Conservation (phyloP, 2,888 invertebrate genomes). For the Liodrosophila aerea region DNA sequence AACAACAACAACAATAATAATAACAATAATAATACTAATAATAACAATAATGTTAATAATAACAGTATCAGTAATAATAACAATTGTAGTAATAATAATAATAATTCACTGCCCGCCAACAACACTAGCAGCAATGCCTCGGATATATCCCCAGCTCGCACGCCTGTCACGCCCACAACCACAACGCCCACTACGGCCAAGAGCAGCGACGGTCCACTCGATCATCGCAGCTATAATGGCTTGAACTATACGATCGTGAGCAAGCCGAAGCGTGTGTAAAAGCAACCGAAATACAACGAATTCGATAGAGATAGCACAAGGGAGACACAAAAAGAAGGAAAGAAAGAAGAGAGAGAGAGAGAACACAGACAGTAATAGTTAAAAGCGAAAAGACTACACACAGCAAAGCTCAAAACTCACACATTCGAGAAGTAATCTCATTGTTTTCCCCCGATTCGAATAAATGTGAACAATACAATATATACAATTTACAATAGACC, state of each 20-base stretch:
- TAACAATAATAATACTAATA: slow-evolving; percentile 25
- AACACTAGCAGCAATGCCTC: slow-evolving; percentile 14
- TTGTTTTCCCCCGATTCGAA: slow-evolving; percentile 34
- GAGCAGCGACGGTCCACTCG: slow-evolving; percentile 82
- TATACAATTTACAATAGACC: neutral
- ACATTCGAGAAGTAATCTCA: too few species aligned
- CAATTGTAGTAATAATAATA: slow-evolving; percentile 28
- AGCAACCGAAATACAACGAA: neutral
- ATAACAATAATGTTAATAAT: slow-evolving; percentile 23
- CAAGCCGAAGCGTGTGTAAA: slow-evolving; percentile 91
- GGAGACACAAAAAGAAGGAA: slow-evolving; percentile 19
- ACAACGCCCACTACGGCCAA: slow-evolving; percentile 41
- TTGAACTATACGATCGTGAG: slow-evolving; percentile 92
- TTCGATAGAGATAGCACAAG: neutral
- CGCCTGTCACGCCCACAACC: slow-evolving; percentile 32
- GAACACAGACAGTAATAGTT: slow-evolving; percentile 43
- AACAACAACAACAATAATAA: slow-evolving; percentile 27
- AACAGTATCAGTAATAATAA: slow-evolving; percentile 17
- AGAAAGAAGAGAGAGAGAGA: slow-evolving; percentile 40
- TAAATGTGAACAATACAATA: slow-evolving; percentile 30
- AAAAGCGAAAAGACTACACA: neutral
- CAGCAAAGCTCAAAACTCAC: too few species aligned
- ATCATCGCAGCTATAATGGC: slow-evolving; percentile 89
- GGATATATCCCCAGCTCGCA: slow-evolving; percentile 18
- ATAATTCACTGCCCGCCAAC: slow-evolving; percentile 41